Base-by-base conservation (phyloP, 2,888 invertebrate species). In the Caenorhabditis sp. region DNA sequence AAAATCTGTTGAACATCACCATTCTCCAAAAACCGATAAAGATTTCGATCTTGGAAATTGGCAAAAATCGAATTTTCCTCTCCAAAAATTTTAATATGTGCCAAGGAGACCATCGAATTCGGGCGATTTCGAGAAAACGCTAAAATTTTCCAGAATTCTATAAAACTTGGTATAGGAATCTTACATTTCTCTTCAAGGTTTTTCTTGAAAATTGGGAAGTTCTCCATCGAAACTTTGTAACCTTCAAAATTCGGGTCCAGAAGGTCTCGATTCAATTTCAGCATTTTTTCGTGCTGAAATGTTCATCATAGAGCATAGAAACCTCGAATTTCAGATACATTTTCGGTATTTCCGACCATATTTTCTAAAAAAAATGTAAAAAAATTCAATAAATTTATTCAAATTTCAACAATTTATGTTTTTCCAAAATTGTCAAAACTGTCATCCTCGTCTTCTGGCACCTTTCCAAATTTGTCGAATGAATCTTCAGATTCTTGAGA, bases 241-340 rank as follows among this genome's bases (percentile, higher is more conserved):
- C 76, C 73, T 3, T 80, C 77, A 38, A 80, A 80, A 1, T 73
- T 70, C 12, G 80, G 38, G 63, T 80, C 68, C 1, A 80, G 26
- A 8, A 76, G 27, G 14, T 27, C 25, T 0, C 36, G 59, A 53
- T 77, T 52, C 7, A 79, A 59, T 17, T 36, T 3, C 1, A 78
- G 70, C 70, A 65, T 73, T 27, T 60, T 54, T 61, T 50, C 25
- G 10, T 2, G 23, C 14, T 4, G 20, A 53, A 53, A 3, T 23
- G 3, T 58, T 31, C 20, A 20, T 27, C 5, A n/a, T 58, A n/a
- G n/a, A n/a, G n/a, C n/a, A n/a, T n/a, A n/a, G 17, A n/a, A 50
- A 10, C 20, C 14, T 20, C 4, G 20, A 5, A 5, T 50, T 53
- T 20, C 14, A 53, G 5, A 10, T 2, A 53, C 5, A 10, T 20